A percentile compares a stretch with the other conserved stretches of the same genome.
phyloP scores from a whole-genome alignment of 2,888 invertebrate genomes.

The Luperina testacea region DNA sequence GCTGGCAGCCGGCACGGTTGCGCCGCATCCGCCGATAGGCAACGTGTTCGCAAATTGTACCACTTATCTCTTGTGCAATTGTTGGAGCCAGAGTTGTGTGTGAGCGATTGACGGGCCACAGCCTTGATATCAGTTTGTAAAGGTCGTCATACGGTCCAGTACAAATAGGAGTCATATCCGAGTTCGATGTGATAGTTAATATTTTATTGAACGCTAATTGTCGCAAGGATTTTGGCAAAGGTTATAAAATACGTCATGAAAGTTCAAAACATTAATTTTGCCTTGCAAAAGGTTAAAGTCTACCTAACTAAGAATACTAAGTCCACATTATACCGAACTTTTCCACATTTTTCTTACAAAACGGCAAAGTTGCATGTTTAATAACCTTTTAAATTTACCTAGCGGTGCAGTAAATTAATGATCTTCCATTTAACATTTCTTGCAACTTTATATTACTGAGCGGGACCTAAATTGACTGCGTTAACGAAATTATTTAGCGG shows the following conservation, averaged over 20 bases:
- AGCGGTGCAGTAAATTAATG: conserved; percentile 42
- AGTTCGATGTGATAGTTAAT: conserved; percentile 10
- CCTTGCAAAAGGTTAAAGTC: background rate
- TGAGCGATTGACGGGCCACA: conserved; percentile 38
- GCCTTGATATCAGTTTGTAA: conserved; percentile 58
- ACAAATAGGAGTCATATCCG: conserved; percentile 27
- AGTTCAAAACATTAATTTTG: background rate
- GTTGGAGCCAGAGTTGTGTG: conserved; percentile 43
- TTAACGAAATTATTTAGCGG: conserved; percentile 19
- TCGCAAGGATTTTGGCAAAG: conserved; percentile 1
- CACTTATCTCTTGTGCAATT: conserved; percentile 64
- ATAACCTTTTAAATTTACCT: conserved; percentile 24
- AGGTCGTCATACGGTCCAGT: conserved; percentile 34
- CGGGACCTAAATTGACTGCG: conserved; percentile 28
- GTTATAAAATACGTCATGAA: conserved; percentile 4
- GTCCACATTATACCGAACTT: conserved; percentile 11
- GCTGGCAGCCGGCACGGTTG: conserved; percentile 32
- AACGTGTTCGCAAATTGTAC: conserved; percentile 56
- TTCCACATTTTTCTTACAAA: conserved; percentile 35
- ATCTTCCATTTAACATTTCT: conserved; percentile 31
- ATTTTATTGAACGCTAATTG: conserved; percentile 7
- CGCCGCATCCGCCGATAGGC: conserved; percentile 68
- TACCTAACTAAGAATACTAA: background rate
- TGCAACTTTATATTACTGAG: conserved; percentile 27
- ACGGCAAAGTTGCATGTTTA: conserved; percentile 44